These are phyloP conservation scores for Muschampia plurimacula DNA, from an alignment of 2,888 invertebrate genomes.

Conservation along the genomic window DNA sequence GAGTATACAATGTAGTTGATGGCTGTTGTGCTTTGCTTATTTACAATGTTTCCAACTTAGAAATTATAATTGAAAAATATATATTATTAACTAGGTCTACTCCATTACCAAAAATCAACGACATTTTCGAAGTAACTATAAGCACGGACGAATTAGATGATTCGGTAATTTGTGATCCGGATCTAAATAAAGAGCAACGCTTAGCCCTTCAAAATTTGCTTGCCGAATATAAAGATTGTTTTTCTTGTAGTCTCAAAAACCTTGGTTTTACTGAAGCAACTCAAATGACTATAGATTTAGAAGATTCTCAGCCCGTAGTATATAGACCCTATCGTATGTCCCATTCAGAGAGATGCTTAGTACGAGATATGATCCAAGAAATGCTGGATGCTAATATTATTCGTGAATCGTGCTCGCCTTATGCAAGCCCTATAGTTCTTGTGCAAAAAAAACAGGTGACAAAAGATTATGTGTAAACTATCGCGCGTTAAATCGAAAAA, in stretches of 20 bases:
- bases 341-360: no score
- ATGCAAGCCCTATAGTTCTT: no score
- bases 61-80: constrained; percentile 3
- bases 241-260: not conserved
- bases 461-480: constrained; percentile 43
- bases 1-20: not conserved
- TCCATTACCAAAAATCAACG: not conserved
- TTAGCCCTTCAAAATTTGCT: constrained; percentile 2
- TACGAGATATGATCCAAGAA: no score
- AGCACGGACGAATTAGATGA: constrained; percentile 11
- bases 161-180: constrained; percentile 17
- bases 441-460: no score
- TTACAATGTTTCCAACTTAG: not conserved
- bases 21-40: not conserved
- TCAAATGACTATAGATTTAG: no score
- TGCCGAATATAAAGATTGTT: not conserved
- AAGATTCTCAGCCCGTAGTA: no score
- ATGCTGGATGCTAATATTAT: no score
- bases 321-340: no score
- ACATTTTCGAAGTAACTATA: not conserved
- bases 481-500: constrained; percentile 44
- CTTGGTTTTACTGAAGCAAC: not conserved
- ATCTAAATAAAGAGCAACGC: constrained; percentile 21
- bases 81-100: constrained; percentile 4
- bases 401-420: no score